A percentile compares a stretch with the other conserved stretches of the same genome.
phyloP scores from a whole-genome alignment of 2,888 invertebrate species.

The Cryptus armator region DNA sequence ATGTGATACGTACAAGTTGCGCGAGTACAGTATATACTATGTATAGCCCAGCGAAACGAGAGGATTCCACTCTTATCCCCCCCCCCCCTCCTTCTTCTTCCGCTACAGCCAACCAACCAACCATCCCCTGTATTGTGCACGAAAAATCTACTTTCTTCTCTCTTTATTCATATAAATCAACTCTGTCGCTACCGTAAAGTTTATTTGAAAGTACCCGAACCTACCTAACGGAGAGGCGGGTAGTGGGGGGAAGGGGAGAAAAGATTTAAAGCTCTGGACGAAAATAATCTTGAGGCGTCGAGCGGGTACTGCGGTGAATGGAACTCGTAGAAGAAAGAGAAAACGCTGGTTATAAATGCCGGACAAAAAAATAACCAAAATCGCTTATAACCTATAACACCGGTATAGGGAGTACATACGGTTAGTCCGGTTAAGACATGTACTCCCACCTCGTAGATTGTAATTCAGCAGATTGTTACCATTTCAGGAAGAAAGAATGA shows the following conservation, averaged over 20 bases:
- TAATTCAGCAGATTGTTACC: neutral
- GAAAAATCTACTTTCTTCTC: conserved; percentile 39
- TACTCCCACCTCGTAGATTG: neutral
- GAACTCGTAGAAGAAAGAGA: conserved; percentile 60
- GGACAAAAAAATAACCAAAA: neutral
- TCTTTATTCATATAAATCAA: conserved; percentile 78
- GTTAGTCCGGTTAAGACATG: conserved; percentile 3
- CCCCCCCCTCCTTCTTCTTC: conserved; percentile 3
- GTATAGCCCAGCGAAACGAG: conserved; percentile 46
- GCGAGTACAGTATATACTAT: conserved; percentile 38
- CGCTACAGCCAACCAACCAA: conserved; percentile 36
- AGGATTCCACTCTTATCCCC: conserved; percentile 41
- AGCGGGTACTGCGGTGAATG: conserved; percentile 65
- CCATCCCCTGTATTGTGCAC: conserved; percentile 44
- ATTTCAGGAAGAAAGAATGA: neutral
- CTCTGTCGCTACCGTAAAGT: conserved; percentile 78
- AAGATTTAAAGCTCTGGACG: conserved; percentile 71
- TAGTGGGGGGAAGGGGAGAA: conserved; percentile 21
- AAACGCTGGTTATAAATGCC: neutral
- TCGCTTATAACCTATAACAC: conserved; percentile 2
- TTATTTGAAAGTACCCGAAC: conserved; percentile 79
- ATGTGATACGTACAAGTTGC: conserved; percentile 62
- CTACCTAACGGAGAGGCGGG: conserved; percentile 50
- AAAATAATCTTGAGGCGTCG: conserved; percentile 77
- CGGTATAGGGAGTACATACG: neutral